A percentile compares a stretch with the other conserved stretches of the same genome.
Evolutionary conservation across 2,797 vertebrate species (phyloP).

Genomic region (Stomatorhinus walkeri): DNA sequence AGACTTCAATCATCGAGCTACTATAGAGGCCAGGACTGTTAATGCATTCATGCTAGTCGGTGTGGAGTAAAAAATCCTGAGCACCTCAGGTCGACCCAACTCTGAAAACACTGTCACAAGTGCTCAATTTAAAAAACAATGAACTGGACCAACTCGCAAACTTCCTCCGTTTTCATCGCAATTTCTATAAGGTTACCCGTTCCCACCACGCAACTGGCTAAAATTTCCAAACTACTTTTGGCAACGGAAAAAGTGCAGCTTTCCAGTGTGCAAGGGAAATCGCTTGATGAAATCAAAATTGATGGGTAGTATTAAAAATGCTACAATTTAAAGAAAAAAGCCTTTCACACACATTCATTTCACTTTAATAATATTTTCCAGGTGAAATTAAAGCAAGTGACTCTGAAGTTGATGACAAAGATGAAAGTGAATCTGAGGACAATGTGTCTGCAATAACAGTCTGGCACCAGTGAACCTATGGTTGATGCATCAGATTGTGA

Average conservation of each 20-base stretch:
- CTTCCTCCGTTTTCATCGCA: conserved; percentile 26
- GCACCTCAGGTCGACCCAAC: conserved; percentile 29
- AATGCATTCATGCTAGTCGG: conserved; percentile 25
- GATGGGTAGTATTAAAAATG: conserved; percentile 14
- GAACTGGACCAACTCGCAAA: conserved; percentile 36
- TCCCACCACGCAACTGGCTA: conserved; percentile 31
- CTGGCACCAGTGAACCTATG: neutral
- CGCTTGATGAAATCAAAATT: conserved; percentile 28
- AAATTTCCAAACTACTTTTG: conserved; percentile 25
- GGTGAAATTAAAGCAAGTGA: neutral
- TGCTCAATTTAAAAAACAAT: conserved; percentile 32
- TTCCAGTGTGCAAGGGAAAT: conserved; percentile 20
- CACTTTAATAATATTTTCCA: neutral
- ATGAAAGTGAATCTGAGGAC: neutral
- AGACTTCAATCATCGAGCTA: conserved; percentile 24
- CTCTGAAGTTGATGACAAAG: too few relatives aligned
- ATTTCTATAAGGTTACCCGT: conserved; percentile 31
- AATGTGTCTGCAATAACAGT: neutral
- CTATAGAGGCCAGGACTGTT: conserved; percentile 37
- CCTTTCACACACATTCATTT: neutral
- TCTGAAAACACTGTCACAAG: conserved; percentile 36
- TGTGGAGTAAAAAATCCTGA: conserved; percentile 38
- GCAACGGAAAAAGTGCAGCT: conserved; percentile 25
- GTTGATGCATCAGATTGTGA: neutral
- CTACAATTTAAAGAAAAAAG: too few relatives aligned